Percentiles rank a stretch among this genome's conserved stretches.
Evolutionary conservation across 2,888 invertebrate species (phyloP).

Genomic region (Leptarthrus brevirostris): DNA sequence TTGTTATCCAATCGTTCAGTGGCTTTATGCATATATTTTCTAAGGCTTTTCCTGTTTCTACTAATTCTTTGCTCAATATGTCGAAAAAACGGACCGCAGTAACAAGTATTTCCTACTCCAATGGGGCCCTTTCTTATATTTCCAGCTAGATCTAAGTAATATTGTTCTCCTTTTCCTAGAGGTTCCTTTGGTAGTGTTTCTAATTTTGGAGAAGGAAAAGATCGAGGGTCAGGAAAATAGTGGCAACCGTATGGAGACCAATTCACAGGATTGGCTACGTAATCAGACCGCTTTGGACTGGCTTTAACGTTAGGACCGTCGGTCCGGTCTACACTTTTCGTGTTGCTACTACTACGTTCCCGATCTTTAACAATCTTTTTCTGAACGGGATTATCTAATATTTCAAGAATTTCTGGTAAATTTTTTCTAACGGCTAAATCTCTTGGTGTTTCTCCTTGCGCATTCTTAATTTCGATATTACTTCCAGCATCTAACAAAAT

Average conservation of each 20-base stretch:
- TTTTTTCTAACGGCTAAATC: conserved; percentile 92
- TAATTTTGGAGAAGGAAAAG: conserved; percentile 86
- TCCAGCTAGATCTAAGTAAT: conserved; percentile 93
- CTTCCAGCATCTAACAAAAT: conserved; percentile 90
- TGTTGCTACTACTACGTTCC: conserved; percentile 58
- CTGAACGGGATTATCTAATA: conserved; percentile 72
- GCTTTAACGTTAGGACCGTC: conserved; percentile 60
- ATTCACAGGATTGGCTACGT: conserved; percentile 65
- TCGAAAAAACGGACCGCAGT: conserved; percentile 91
- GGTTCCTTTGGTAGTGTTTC: conserved; percentile 89
- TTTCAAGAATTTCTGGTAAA: conserved; percentile 83
- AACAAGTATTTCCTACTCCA: conserved; percentile 93
- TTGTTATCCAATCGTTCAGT: conserved; percentile 84
- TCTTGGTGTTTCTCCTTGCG: conserved; percentile 82
- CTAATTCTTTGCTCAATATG: conserved; percentile 87
- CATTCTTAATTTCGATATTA: conserved; percentile 72
- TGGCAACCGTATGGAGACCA: conserved; percentile 95
- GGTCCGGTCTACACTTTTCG: conserved; percentile 49
- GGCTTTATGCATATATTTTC: conserved; percentile 75
- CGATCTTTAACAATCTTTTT: conserved; percentile 61
- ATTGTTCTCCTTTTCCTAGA: conserved; percentile 88
- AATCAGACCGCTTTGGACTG: conserved; percentile 72
- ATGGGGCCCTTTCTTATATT: conserved; percentile 95
- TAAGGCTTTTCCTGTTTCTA: conserved; percentile 75
- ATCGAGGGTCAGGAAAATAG: conserved; percentile 86